Base-by-base conservation (phyloP, 1,140 invertebrate species). In the Drepana arcuata region DNA sequence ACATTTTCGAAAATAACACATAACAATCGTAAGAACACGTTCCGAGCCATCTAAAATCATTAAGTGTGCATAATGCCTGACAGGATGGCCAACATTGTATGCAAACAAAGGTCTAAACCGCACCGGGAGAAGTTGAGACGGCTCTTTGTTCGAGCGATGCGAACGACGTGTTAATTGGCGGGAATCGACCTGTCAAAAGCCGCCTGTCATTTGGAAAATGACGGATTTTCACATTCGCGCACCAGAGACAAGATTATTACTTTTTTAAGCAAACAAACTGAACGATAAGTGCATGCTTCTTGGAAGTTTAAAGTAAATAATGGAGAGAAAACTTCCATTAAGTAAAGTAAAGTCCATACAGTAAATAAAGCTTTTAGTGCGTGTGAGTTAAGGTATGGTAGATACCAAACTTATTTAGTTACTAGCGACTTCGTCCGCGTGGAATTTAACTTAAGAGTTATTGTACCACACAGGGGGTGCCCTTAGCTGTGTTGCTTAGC, bases 101-200 rank as follows among this genome's bases (percentile, higher is more conserved):
- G 29, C 49, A 62, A 57, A 65, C 53, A 61, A 58, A 52, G 42
- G 26, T 54, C 51, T 36, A 49, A 63, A 45, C 45, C 7, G 34
- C 29, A 36, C 61, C n/a, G n/a, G n/a, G n/a, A n/a, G n/a, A n/a
- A n/a, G n/a, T 62, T 57, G 62, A 62, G 61, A 45, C 30, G 41
- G 55, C 56, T 35, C 37, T 74, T 71, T 69, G 62, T 65, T 48
- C 43, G 49, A 51, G 40, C 34, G 18, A n/a, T n/a, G 41, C 46
- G 52, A 50, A 55, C 47, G 54, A 65, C 44, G 52, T 71, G 74
- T 56, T 73, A 75, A 79, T 73, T 75, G 70, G 57, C 59, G 61
- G 68, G 59, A 59, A 57, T 61, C 56, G 53, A 51, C 52, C 48
- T 24, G 34, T 34, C 12, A 28, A 37, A 38, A 11, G 25, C 35